phyloP scores from a whole-genome alignment of 1,140 invertebrate species.

The Heliconius nattereri region DNA sequence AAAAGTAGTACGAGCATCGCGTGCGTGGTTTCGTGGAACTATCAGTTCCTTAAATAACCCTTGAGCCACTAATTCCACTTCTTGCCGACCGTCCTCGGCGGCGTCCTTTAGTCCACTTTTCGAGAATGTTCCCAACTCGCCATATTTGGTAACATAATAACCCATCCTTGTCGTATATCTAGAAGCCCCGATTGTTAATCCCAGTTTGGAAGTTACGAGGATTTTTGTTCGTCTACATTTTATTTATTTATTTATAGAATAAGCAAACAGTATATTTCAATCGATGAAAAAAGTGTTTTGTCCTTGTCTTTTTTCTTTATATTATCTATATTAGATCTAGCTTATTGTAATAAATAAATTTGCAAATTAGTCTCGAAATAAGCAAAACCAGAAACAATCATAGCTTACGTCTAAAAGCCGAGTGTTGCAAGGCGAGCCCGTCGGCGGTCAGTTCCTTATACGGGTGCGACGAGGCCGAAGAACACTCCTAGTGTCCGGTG shows the following conservation, averaged over 20 bases:
- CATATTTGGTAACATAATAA: constrained; percentile 74
- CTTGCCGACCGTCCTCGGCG: constrained; percentile 70
- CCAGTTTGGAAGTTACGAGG: constrained; percentile 66
- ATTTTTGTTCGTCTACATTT: constrained; percentile 55
- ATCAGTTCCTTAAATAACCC: constrained; percentile 69
- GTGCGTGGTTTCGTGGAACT: constrained; percentile 72
- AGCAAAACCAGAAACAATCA: constrained; percentile 37
- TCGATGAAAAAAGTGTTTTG: not conserved
- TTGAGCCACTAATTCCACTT: constrained; percentile 57
- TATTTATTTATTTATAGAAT: constrained; percentile 40
- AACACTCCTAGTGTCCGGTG: constrained; percentile 29
- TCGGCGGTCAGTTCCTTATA: constrained; percentile 66
- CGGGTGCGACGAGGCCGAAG: constrained; percentile 58
- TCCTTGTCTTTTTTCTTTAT: not conserved
- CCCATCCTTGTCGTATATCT: constrained; percentile 56
- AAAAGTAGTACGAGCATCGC: constrained; percentile 56
- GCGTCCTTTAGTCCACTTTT: constrained; percentile 69
- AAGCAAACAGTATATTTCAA: not conserved
- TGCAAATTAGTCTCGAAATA: constrained; percentile 1
- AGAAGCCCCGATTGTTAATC: constrained; percentile 66
- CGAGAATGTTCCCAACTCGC: constrained; percentile 61
- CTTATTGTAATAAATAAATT: constrained; percentile 1
- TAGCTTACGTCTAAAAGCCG: constrained; percentile 38
- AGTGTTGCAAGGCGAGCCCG: constrained; percentile 47
- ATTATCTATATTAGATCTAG: constrained; percentile 28